Evolutionary conservation across 1,140 invertebrate species (phyloP).

Genomic region (Saxidomus purpurata): DNA sequence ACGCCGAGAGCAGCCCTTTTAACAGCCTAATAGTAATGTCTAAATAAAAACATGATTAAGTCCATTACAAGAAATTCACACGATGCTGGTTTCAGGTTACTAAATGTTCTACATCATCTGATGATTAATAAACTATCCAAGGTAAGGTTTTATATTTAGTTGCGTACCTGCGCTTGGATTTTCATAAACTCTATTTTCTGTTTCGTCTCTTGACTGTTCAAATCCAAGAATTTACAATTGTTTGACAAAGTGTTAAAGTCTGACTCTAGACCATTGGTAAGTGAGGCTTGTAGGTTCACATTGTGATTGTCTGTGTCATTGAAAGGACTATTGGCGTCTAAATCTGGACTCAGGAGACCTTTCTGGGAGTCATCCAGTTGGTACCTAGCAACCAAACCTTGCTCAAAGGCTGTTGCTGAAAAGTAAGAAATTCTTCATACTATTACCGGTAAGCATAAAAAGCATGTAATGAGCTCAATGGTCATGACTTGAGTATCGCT

Average conservation of each 20-base stretch:
- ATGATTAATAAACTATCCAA: too few relatives aligned
- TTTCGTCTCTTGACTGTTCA: conserved; percentile 76
- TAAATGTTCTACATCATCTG: too few relatives aligned
- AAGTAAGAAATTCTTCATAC: neutral
- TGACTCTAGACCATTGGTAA: conserved; percentile 17
- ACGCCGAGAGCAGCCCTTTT: too few relatives aligned
- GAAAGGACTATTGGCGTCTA: conserved; percentile 48
- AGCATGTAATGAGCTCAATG: neutral
- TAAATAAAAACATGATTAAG: too few relatives aligned
- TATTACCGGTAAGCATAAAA: neutral
- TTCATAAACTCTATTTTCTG: conserved; percentile 83
- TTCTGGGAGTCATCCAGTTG: conserved; percentile 66
- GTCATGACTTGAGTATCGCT: neutral
- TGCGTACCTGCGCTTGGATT: conserved; percentile 81
- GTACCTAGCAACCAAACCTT: conserved; percentile 79
- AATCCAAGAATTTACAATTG: conserved; percentile 67
- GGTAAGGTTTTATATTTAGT: too few relatives aligned
- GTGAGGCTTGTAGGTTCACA: neutral
- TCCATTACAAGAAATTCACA: too few relatives aligned
- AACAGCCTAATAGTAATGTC: too few relatives aligned
- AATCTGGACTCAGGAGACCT: conserved; percentile 52
- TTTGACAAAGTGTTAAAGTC: conserved; percentile 69
- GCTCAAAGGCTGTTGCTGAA: conserved; percentile 76
- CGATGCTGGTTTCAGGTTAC: too few relatives aligned
- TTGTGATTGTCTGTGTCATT: conserved; percentile 64